Conservation (phyloP, 2,113 vertebrate species). For the Actenoides hombroni region DNA sequence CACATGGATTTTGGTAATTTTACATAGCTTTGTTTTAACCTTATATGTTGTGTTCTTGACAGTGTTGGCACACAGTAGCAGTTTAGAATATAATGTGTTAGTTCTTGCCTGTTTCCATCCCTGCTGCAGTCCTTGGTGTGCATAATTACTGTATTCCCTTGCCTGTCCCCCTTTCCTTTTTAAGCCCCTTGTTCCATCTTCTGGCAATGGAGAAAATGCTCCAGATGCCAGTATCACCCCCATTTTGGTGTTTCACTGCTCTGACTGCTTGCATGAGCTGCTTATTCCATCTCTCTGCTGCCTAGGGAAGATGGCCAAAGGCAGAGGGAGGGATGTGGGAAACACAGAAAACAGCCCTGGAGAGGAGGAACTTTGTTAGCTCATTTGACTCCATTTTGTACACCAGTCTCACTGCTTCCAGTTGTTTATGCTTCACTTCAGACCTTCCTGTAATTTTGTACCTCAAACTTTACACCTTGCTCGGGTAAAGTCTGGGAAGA, state of each 20-base stretch:
- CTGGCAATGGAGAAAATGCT: neutral
- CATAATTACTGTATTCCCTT: neutral
- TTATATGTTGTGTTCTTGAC: neutral
- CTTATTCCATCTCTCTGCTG: neutral
- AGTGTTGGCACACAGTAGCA: neutral
- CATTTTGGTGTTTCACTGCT: neutral
- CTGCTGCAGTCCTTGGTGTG: neutral
- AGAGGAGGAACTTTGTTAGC: neutral
- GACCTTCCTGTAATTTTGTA: neutral
- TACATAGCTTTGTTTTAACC: neutral
- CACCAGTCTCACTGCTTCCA: neutral
- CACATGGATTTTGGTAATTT: neutral
- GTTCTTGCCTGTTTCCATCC: neutral
- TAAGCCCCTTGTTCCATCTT: neutral
- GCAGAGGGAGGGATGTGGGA: neutral
- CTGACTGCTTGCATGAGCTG: neutral
- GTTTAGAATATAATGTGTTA: neutral
- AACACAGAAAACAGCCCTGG: neutral
- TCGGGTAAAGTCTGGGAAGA: neutral
- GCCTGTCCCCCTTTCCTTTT: neutral
- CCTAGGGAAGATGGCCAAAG: neutral
- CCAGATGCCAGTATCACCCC: accelerated
- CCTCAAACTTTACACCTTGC: neutral
- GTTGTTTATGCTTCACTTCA: neutral
- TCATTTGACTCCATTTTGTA: neutral